phyloP scores from a whole-genome alignment of 2,888 invertebrate species.

The Xestia c-nigrum region DNA sequence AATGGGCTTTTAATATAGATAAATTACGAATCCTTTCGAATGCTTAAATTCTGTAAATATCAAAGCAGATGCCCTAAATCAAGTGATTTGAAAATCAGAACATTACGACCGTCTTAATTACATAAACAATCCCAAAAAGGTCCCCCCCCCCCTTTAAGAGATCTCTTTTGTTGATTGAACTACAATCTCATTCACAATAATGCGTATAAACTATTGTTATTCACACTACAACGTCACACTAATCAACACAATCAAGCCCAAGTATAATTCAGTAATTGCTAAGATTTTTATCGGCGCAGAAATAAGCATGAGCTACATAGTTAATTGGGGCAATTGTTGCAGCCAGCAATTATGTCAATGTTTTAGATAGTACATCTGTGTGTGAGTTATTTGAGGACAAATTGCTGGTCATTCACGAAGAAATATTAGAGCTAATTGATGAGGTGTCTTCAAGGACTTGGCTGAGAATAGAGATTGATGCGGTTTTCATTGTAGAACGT shows the following conservation, averaged over 20 bases:
- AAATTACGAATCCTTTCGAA: neutral
- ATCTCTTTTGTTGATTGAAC: conserved; percentile 4
- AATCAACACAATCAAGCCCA: conserved; percentile 44
- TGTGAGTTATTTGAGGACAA: conserved; percentile 45
- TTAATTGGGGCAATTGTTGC: conserved; percentile 62
- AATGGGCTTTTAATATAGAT: neutral
- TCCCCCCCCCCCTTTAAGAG: neutral
- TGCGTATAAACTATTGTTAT: neutral
- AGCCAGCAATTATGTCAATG: conserved; percentile 57
- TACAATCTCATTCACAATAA: conserved; percentile 1
- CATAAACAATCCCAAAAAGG: neutral
- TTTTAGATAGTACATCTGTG: conserved; percentile 25
- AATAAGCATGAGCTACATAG: conserved; percentile 60
- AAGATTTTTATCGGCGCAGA: conserved; percentile 64
- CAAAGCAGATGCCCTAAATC: neutral
- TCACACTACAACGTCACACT: conserved; percentile 15
- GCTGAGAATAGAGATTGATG: conserved; percentile 33
- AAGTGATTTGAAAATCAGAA: neutral
- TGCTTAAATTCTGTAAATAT: neutral
- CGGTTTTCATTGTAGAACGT: conserved; percentile 3
- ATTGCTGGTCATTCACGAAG: conserved; percentile 35
- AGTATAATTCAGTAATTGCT: conserved; percentile 60
- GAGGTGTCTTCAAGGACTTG: conserved; percentile 30
- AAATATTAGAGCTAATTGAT: conserved; percentile 41
- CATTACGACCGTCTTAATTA: neutral